Base-by-base conservation (phyloP, 2,888 invertebrate genomes). In the Cryptophagus acutangulus region DNA sequence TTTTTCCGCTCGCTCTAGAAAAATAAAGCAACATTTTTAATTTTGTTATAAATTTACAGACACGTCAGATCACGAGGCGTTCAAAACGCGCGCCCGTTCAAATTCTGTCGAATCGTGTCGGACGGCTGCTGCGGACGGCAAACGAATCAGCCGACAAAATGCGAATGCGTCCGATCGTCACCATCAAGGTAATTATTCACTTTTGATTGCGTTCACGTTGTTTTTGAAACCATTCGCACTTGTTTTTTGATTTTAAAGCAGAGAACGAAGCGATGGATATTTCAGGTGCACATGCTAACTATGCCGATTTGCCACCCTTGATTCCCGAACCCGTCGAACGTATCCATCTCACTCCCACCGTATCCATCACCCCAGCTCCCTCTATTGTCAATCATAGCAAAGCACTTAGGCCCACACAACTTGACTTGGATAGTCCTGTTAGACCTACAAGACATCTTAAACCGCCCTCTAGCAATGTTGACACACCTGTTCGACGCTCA, bases 31-130 rank as follows among this genome's bases (percentile, higher is more conserved):
- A n/a, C n/a, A n/a, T n/a, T 20, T 20, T 20, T 9, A 5, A 20
- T 20, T 20, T 20, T 20, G 20, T 20, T 26, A 26, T 31, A 12
- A 5, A 28, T 10, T 31, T 31, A 13, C 54, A 57, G 59, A 58
- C 35, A 38, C 41, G 36, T 46, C 50, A 50, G 71, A 69, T 41
- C 61, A 57, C 51, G 55, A 57, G 55, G 59, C 69, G 38, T 40
- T 45, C 13, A 64, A 64, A 39, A 56, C 72, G 45, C 67, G 76
- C 52, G 71, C 71, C 45, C 71, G 77, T 46, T 76, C 76, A 46
- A 76, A 75, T 62, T 76, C 76, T 38, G 73, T 72, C 25, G 76
- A 75, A 60, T 74, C 76, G 40, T 74, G 75, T n/a, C 74, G 75
- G 54, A 43, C 52, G 24, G 52, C 50, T 25, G 49, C 54, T 31